phyloP scores from a whole-genome alignment of 2,113 vertebrate genomes.

The Nannospalax galili region DNA sequence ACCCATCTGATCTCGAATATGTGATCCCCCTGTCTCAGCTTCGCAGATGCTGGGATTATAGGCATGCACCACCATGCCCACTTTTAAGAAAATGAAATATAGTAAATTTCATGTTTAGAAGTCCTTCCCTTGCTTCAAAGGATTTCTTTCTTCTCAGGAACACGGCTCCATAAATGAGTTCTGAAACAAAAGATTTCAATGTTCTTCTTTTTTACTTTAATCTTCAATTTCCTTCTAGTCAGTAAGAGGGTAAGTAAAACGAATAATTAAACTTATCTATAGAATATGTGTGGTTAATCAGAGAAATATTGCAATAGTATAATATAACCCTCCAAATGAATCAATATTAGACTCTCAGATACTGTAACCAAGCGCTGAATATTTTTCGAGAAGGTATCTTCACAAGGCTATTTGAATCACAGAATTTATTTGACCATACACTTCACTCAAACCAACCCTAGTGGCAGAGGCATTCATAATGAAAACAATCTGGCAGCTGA shows the following conservation, averaged over 20 bases:
- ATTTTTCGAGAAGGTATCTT: not conserved
- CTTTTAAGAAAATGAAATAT: not conserved
- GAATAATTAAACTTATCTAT: not conserved
- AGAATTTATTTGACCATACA: slow-evolving; percentile 15
- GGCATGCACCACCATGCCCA: no score
- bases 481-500: not conserved
- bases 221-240: not conserved
- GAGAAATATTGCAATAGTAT: not conserved
- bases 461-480: not conserved
- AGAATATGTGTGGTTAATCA: not conserved
- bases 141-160: not conserved
- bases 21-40: not conserved
- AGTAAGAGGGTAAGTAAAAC: not conserved
- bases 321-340: not conserved
- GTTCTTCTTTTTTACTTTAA: not conserved
- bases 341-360: not conserved
- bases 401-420: slow-evolving; percentile 12
- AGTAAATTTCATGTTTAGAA: not conserved
- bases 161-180: not conserved
- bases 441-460: not conserved
- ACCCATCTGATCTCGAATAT: not conserved
- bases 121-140: not conserved
- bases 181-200: not conserved
- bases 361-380: not conserved
- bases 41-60: not conserved